phyloP scores from a whole-genome alignment of 2,113 vertebrate genomes.

The Aspidoscelis tigris region DNA sequence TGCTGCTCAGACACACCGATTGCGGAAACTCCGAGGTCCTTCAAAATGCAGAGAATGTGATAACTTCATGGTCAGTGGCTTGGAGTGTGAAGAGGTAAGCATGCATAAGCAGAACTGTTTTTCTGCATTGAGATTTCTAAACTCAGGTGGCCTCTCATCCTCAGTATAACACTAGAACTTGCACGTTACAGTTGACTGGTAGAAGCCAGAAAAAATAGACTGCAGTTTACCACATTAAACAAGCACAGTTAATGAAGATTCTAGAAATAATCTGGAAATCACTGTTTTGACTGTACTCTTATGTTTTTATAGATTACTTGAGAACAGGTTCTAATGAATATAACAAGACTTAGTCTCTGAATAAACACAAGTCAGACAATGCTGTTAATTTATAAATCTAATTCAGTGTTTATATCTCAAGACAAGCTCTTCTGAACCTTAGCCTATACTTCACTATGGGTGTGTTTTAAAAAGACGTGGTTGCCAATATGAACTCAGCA shows the following conservation, averaged over 20 bases:
- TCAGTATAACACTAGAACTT: background rate
- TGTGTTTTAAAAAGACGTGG: background rate
- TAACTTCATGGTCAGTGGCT: slow-evolving; percentile 88
- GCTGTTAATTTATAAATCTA: background rate
- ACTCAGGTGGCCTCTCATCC: background rate
- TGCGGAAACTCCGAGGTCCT: slow-evolving; percentile 86
- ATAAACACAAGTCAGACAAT: background rate
- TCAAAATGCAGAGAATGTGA: slow-evolving; percentile 92
- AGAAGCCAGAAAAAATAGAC: background rate
- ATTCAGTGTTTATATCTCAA: background rate
- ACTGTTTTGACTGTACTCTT: background rate
- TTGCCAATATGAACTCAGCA: background rate
- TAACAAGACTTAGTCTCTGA: background rate
- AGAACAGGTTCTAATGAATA: background rate
- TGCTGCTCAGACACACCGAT: slow-evolving; percentile 85
- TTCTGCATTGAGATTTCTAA: background rate
- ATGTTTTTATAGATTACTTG: background rate
- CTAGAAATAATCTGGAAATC: background rate
- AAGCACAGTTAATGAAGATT: background rate
- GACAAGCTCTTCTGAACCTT: background rate
- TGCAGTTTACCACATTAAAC: background rate
- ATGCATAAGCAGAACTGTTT: no score
- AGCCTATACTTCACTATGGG: background rate
- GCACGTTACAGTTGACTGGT: background rate
- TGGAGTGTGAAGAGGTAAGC: slow-evolving; percentile 92